Evolutionary conservation across 2,113 vertebrate genomes (phyloP).

Genomic region (Excalfactoria chinensis): DNA sequence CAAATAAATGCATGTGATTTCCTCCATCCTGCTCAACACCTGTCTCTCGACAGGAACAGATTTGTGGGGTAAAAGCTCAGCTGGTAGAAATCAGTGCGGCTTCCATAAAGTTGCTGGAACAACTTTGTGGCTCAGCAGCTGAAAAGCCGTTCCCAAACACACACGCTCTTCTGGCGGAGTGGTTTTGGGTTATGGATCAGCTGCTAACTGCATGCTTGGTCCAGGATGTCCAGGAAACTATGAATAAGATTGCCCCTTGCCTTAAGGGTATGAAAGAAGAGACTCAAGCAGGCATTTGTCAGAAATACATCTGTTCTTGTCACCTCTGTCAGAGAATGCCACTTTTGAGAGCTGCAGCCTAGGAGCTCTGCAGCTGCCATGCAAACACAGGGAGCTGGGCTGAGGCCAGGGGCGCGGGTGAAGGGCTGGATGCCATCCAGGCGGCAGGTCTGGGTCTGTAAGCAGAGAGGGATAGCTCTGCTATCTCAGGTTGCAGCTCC

Average conservation of each 20-base stretch:
- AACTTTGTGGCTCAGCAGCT: neutral
- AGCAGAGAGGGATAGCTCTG: constrained; percentile 46
- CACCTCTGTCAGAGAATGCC: neutral
- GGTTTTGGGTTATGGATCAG: neutral
- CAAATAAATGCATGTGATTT: neutral
- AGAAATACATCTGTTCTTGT: neutral
- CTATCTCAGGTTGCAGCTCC: constrained; percentile 54
- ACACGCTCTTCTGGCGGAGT: rapidly evolving
- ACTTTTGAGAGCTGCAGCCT: neutral
- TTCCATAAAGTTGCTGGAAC: neutral
- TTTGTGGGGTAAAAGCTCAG: neutral
- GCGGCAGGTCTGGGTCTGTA: constrained; percentile 17
- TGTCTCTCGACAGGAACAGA: constrained; percentile 23
- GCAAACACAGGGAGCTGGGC: neutral
- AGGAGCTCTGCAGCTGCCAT: rapidly evolving
- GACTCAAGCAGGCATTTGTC: neutral
- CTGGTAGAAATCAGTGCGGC: neutral
- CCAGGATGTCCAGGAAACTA: neutral
- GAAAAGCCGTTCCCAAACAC: rapidly evolving
- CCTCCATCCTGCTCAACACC: constrained; percentile 43
- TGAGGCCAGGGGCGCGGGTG: neutral
- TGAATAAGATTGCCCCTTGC: neutral
- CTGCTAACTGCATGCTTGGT: neutral
- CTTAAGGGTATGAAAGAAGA: neutral
- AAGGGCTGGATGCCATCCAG: constrained; percentile 47